Evolutionary conservation across 2,113 vertebrate species (phyloP).

Genomic region (Ancistrus triradiatus): DNA sequence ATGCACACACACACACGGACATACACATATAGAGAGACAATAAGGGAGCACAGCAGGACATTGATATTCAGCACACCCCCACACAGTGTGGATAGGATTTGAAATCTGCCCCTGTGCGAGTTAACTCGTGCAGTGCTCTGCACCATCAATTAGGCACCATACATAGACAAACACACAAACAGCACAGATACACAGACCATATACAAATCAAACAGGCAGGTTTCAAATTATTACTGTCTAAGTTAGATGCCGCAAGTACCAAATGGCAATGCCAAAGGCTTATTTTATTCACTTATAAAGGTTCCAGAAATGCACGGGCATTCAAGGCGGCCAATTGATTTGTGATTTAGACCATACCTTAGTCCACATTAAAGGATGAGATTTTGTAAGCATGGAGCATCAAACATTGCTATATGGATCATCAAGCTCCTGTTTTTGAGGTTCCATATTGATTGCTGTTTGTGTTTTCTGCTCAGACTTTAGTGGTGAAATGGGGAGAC

Average conservation of each 20-base stretch:
- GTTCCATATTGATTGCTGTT: slow-evolving; percentile 7
- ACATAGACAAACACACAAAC: slow-evolving; percentile 35
- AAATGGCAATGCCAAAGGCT: too few species aligned
- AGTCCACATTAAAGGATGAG: slow-evolving; percentile 68
- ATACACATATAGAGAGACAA: slow-evolving; percentile 16
- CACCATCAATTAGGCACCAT: slow-evolving; percentile 42
- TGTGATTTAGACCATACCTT: slow-evolving; percentile 60
- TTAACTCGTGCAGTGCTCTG: slow-evolving; percentile 51
- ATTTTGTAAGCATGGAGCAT: slow-evolving; percentile 46
- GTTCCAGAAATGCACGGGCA: slow-evolving; percentile 68
- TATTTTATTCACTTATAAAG: slow-evolving; percentile 14
- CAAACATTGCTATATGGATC: slow-evolving; percentile 5
- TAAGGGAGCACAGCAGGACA: slow-evolving; percentile 31
- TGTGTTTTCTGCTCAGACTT: slow-evolving; percentile 28
- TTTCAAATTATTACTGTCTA: slow-evolving; percentile 18
- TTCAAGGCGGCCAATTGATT: slow-evolving; percentile 69
- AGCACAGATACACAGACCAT: slow-evolving; percentile 17
- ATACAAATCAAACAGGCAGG: background rate
- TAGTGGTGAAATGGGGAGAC: slow-evolving; percentile 22
- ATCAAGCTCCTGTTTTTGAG: background rate
- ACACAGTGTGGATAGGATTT: slow-evolving; percentile 46
- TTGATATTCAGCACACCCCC: slow-evolving; percentile 51
- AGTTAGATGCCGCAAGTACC: slow-evolving; percentile 2
- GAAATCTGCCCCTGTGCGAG: slow-evolving; percentile 44
- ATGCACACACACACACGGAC: slow-evolving; percentile 16